Base-by-base conservation (phyloP, 2,113 vertebrate species). In the Limnothrissa miodon region DNA sequence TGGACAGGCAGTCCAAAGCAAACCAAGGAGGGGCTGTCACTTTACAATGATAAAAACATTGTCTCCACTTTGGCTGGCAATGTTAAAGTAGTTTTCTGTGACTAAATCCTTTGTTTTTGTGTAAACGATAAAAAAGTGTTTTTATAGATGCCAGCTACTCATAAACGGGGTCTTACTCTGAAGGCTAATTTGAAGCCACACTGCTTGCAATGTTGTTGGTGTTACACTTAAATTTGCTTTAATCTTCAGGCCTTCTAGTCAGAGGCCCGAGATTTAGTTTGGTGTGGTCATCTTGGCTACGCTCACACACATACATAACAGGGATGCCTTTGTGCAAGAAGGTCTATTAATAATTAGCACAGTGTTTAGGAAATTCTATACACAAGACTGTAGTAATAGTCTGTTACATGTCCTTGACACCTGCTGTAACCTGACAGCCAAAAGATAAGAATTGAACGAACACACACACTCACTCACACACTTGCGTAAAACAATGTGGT, bases 401-500 rank as follows among this genome's bases (percentile, higher is more conserved):
- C 33, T 19, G 66, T 33, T 36, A 39, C 13, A 74, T 33, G 66
- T 74, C 66, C 66, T 74, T 74, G 29, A 74, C 66, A 74, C 78
- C 78, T 79, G 78, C 78, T 42, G 11, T 45, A 15, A 45, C 36
- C 78, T 79, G 42, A 39, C 42, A 45, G 78, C 42, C 42, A 45
- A 79, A 21, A 33, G 66, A 74, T 74, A 74, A 74, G 11, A 29
- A 36, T 13, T 74, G 66, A 39, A 25, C n/a, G 8, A 13, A 53
- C 80, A 33, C 44, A 17, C 48, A 51, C 53, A 59, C 53, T n/a
- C 29, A 70, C 29, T 36, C 66, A 74, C 66, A 74, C 66, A 4
- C 66, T 62, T 62, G 59, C 11, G n/a, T 10, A 62, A 56, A 74
- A 74, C 66, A n/a, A n/a, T n/a, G n/a, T n/a, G n/a, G n/a, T n/a